These are phyloP conservation scores for Nephrotoma guestfalica DNA, from an alignment of 2,888 invertebrate genomes.

Conservation along the genomic window DNA sequence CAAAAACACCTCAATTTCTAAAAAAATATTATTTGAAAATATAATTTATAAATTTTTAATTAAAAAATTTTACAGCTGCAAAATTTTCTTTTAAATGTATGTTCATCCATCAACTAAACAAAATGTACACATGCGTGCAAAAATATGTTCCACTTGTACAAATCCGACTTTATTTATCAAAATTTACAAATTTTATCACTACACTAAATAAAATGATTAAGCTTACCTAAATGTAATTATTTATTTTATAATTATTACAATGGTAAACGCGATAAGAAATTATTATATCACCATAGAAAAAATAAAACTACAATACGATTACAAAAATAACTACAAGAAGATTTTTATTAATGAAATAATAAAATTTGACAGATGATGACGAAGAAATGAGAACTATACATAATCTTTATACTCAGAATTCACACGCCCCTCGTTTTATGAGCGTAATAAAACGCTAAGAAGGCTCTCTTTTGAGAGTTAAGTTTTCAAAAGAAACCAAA, in stretches of 20 bases:
- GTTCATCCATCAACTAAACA: neutral
- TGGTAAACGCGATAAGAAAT: neutral
- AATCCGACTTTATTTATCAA: neutral
- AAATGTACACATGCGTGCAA: neutral
- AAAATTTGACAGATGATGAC: neutral
- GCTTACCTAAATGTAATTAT: neutral
- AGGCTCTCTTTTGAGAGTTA: neutral
- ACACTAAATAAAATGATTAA: neutral
- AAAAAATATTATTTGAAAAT: neutral
- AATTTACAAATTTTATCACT: neutral
- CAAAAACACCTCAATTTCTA: neutral
- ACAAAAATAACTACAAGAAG: neutral
- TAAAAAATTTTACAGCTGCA: constrained; percentile 2
- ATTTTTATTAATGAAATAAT: neutral
- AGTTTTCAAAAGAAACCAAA: too few species aligned
- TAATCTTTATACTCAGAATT: neutral
- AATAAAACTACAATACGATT: neutral
- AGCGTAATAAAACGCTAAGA: neutral
- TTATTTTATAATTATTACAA: neutral
- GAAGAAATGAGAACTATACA: neutral
- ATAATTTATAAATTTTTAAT: neutral
- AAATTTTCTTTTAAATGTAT: neutral
- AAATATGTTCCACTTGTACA: neutral
- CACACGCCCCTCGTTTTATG: neutral
- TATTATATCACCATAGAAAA: neutral